Evolutionary conservation across 2,113 vertebrate genomes (phyloP).

Genomic region (Chaetura pelagica): DNA sequence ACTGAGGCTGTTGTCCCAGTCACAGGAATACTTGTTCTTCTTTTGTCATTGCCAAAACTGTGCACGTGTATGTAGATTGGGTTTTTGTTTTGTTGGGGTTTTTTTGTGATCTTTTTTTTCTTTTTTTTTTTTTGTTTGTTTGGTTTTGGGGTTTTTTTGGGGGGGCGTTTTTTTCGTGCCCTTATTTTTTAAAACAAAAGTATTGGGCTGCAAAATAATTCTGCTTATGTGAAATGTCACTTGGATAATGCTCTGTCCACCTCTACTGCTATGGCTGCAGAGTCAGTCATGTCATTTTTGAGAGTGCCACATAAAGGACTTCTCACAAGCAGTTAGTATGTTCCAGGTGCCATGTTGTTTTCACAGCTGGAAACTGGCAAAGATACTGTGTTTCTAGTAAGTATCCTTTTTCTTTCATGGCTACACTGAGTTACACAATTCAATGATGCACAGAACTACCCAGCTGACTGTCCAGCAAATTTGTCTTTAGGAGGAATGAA

Average conservation of each 20-base stretch:
- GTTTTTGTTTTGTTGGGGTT: not conserved
- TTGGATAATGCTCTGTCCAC: not conserved
- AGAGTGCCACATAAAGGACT: not conserved
- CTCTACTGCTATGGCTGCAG: not conserved
- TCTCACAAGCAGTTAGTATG: not conserved
- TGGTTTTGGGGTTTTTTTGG: no score
- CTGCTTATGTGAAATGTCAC: not conserved
- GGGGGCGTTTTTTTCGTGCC: no score
- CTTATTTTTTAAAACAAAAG: not conserved
- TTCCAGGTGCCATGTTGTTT: not conserved
- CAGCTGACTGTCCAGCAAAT: not conserved
- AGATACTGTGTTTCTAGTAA: not conserved
- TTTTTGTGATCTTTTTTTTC: no score
- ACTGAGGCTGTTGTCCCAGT: not conserved
- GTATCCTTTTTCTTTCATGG: not conserved
- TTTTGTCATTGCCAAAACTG: not conserved
- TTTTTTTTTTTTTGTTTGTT: not conserved
- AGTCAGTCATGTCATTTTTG: not conserved
- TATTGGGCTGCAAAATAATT: not conserved
- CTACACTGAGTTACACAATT: not conserved
- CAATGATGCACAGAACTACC: not conserved
- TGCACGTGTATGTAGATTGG: not conserved
- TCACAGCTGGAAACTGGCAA: not conserved
- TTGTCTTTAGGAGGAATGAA: not conserved
- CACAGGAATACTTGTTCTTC: not conserved